These are phyloP conservation scores for Rhinella marina DNA, from an alignment of 2,797 vertebrate genomes.

Conservation along the genomic window DNA sequence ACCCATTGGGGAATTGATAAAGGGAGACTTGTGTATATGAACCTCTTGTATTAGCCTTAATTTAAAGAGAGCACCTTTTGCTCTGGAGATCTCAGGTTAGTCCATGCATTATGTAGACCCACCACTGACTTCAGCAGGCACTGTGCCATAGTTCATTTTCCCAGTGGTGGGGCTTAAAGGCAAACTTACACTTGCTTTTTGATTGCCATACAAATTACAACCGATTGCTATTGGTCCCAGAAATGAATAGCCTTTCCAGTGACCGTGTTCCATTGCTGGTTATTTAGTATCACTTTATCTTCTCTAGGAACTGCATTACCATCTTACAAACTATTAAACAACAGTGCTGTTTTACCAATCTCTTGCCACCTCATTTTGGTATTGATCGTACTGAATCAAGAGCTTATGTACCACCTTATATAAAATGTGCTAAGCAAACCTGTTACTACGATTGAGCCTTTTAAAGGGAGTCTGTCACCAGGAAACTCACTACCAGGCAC, in stretches of 20 bases:
- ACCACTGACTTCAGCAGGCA: neutral
- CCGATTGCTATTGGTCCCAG: too few relatives aligned
- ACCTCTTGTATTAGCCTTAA: too few relatives aligned
- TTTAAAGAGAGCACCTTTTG: neutral
- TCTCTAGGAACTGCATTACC: neutral
- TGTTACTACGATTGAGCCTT: neutral
- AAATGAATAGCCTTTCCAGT: too few relatives aligned
- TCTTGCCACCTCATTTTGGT: neutral
- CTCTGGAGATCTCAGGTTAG: neutral
- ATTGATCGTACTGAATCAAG: neutral
- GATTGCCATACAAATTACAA: too few relatives aligned
- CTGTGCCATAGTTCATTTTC: too few relatives aligned
- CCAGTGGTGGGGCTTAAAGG: too few relatives aligned
- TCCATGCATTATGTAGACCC: neutral
- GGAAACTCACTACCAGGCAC: too few relatives aligned
- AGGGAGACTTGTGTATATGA: neutral
- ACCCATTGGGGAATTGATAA: neutral
- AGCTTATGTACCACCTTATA: neutral
- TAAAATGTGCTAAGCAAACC: neutral
- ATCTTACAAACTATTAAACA: neutral
- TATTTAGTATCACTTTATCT: neutral
- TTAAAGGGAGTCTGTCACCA: neutral
- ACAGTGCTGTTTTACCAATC: neutral
- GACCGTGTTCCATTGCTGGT: neutral
- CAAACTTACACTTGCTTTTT: too few relatives aligned